Percentiles rank a stretch among this genome's conserved stretches.
Conservation (phyloP, 2,113 vertebrate species). For the Rhinichthys klamathensis region DNA sequence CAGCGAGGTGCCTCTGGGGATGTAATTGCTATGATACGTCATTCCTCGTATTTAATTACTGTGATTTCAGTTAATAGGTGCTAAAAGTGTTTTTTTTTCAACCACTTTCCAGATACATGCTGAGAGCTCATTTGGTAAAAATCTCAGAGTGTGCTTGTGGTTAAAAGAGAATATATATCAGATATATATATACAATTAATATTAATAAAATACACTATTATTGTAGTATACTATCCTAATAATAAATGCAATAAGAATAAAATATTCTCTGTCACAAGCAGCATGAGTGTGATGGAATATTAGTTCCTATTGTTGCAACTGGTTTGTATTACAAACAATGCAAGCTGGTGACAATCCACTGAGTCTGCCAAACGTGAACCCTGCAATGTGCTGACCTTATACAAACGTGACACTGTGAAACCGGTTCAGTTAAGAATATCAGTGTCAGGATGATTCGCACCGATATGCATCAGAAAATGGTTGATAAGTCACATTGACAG, state of each 20-base stretch:
- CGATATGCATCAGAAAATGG: background rate
- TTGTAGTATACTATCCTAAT: background rate
- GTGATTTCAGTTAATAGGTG: constrained; percentile 34
- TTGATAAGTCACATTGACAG: background rate
- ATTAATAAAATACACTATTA: background rate
- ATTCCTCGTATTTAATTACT: constrained; percentile 50
- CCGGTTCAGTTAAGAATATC: background rate
- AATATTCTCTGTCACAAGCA: background rate
- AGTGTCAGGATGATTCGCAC: background rate
- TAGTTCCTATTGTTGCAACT: constrained; percentile 1
- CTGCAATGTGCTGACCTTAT: constrained; percentile 26
- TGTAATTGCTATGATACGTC: constrained; percentile 51
- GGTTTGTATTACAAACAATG: constrained; percentile 8
- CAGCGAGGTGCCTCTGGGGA: constrained; percentile 35
- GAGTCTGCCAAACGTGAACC: constrained; percentile 18
- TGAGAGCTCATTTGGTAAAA: background rate
- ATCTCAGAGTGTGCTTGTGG: background rate
- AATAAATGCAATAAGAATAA: background rate
- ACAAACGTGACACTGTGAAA: constrained; percentile 6
- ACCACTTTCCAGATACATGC: background rate
- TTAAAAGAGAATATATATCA: background rate
- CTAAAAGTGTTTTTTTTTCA: constrained; percentile 8
- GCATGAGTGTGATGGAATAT: background rate
- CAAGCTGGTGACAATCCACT: constrained; percentile 5
- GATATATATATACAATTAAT: background rate